Conservation (phyloP, 2,888 invertebrate species). For the Pseudeuparius sepicola region DNA sequence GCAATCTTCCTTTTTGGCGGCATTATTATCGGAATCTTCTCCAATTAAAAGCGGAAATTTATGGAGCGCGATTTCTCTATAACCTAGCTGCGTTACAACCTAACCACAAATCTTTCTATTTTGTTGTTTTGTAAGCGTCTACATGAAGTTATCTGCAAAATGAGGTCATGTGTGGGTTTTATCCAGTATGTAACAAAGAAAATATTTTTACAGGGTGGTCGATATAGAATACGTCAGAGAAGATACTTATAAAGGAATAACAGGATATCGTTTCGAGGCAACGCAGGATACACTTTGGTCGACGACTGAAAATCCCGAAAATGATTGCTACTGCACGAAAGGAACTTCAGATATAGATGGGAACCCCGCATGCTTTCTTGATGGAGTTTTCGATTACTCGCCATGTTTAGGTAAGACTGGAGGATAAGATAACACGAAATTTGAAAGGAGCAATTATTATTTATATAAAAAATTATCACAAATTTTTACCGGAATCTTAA, state of each 20-base stretch:
- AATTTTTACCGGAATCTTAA: no score
- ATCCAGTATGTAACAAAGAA: no score
- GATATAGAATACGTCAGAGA: conserved; percentile 47
- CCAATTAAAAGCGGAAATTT: conserved; percentile 11
- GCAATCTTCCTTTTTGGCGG: conserved; percentile 19
- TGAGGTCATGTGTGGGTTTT: no score
- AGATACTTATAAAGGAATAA: conserved; percentile 46
- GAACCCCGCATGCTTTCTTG: conserved; percentile 48
- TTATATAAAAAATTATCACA: no score
- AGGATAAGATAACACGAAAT: no score
- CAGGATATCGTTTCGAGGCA: conserved; percentile 46
- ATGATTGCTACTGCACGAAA: conserved; percentile 57
- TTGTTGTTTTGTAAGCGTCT: no score
- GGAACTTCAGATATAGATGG: conserved; percentile 43
- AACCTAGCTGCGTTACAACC: no score
- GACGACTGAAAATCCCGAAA: conserved; percentile 41
- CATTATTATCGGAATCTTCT: no score
- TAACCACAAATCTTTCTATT: no score
- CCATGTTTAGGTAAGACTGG: conserved; percentile 53
- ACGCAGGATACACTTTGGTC: conserved; percentile 51
- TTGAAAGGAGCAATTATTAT: no score
- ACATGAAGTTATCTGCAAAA: no score
- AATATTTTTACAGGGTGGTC: no score
- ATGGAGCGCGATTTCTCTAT: not conserved
- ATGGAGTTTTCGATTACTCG: conserved; percentile 51